phyloP scores from a whole-genome alignment of 2,888 invertebrate species.

The Acrobasis consociella region DNA sequence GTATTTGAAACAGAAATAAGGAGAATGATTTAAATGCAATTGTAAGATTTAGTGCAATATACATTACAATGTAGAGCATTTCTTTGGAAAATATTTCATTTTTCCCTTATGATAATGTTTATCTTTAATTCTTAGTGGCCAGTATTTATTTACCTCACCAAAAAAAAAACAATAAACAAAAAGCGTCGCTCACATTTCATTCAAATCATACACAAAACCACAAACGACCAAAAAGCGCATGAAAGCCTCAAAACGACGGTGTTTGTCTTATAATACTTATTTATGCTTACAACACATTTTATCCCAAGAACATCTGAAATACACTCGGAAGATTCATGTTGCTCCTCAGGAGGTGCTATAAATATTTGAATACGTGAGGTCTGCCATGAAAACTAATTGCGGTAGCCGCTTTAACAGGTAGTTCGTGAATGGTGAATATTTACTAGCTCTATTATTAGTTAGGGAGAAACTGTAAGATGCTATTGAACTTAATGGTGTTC shows the following conservation, averaged over 20 bases:
- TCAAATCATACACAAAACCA: background rate
- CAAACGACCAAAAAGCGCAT: background rate
- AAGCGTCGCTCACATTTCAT: background rate
- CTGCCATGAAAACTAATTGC: constrained; percentile 22
- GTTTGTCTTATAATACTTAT: constrained; percentile 11
- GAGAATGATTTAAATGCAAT: too few species aligned
- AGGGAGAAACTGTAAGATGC: too few species aligned
- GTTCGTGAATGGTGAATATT: constrained; percentile 1
- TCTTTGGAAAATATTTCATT: too few species aligned
- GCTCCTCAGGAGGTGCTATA: constrained; percentile 8
- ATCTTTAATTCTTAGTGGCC: background rate
- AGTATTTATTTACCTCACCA: background rate
- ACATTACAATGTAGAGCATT: too few species aligned
- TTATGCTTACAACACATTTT: constrained; percentile 9
- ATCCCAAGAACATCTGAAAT: constrained; percentile 12
- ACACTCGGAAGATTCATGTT: constrained; percentile 19
- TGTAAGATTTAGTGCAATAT: too few species aligned
- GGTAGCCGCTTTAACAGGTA: constrained; percentile 16
- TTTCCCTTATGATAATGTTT: background rate
- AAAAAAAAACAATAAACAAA: background rate
- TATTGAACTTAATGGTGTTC: background rate
- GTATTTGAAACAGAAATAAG: too few species aligned
- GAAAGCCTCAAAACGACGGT: background rate
- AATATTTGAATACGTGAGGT: constrained; percentile 21
- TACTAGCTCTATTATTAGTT: background rate